These are phyloP conservation scores for Diaphora mendica DNA, from an alignment of 2,888 invertebrate genomes.

Conservation along the genomic window DNA sequence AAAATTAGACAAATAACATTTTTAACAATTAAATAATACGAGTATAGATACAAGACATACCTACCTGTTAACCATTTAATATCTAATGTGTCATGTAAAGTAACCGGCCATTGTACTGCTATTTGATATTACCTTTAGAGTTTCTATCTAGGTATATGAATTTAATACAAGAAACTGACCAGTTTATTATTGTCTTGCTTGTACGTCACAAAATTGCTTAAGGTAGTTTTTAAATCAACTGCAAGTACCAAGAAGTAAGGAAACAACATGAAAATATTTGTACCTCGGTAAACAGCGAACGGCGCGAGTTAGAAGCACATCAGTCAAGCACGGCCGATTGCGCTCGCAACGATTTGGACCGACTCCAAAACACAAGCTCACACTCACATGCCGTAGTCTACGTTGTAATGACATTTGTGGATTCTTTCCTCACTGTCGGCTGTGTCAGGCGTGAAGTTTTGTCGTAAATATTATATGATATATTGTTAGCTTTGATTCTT, in stretches of 20 bases:
- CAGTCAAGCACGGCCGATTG: conserved; percentile 28
- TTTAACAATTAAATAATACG: no score
- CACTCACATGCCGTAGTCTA: conserved; percentile 10
- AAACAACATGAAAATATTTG: conserved; percentile 19
- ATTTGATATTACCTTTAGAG: no score
- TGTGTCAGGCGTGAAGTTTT: conserved; percentile 28
- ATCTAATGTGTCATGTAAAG: no score
- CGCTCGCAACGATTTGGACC: conserved; percentile 24
- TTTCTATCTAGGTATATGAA: neutral
- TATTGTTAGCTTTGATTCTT: conserved; percentile 24
- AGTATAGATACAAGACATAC: no score
- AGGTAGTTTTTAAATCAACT: neutral
- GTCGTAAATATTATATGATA: conserved; percentile 27
- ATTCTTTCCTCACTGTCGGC: conserved; percentile 27
- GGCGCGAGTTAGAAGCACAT: conserved; percentile 17
- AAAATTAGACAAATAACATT: no score
- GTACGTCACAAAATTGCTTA: neutral
- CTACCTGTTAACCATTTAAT: no score
- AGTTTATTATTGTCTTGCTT: neutral
- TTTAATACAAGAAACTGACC: neutral
- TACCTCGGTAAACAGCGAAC: conserved; percentile 9
- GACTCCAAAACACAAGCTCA: conserved; percentile 24
- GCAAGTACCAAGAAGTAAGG: conserved; percentile 1
- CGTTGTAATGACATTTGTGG: conserved; percentile 26
- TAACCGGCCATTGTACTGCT: no score